A percentile compares a stretch with the other conserved stretches of the same genome.
These are phyloP conservation scores for Corvus hawaiiensis DNA, from an alignment of 2,113 vertebrate species.

Conservation along the genomic window DNA sequence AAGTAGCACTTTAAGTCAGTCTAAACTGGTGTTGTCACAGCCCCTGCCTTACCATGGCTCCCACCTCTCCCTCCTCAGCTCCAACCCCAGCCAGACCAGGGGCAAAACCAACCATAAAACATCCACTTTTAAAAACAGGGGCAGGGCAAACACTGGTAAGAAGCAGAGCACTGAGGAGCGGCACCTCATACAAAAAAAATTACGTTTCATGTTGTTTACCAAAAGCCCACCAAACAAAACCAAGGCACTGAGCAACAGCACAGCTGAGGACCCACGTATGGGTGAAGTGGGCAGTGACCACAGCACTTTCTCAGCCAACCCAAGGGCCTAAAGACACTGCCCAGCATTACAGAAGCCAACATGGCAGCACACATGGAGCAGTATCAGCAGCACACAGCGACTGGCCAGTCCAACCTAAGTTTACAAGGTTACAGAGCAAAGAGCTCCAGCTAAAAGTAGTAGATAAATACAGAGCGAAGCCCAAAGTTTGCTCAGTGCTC, in stretches of 20 bases:
- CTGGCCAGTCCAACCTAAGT: rapidly evolving
- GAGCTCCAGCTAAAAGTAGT: not conserved
- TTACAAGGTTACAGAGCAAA: not conserved
- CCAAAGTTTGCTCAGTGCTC: not conserved
- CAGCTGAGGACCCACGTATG: rapidly evolving
- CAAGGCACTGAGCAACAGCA: not conserved
- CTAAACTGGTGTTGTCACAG: not conserved
- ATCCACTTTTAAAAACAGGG: not conserved
- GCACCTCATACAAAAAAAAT: not conserved
- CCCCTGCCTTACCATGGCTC: rapidly evolving
- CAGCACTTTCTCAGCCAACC: not conserved
- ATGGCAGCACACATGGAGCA: rapidly evolving
- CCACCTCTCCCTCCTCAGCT: not conserved
- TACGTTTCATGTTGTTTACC: not conserved
- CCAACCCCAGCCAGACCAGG: not conserved
- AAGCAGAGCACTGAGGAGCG: not conserved
- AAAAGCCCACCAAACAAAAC: not conserved
- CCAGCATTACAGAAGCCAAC: not conserved
- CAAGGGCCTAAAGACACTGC: not conserved
- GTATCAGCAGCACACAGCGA: not conserved
- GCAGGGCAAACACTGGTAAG: rapidly evolving
- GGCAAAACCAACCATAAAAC: not conserved
- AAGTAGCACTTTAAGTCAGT: not conserved
- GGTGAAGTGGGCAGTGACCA: rapidly evolving
- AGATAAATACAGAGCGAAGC: not conserved